Evolutionary conservation across 2,113 vertebrate genomes (phyloP).

Genomic region (Trichomycterus rosablanca): DNA sequence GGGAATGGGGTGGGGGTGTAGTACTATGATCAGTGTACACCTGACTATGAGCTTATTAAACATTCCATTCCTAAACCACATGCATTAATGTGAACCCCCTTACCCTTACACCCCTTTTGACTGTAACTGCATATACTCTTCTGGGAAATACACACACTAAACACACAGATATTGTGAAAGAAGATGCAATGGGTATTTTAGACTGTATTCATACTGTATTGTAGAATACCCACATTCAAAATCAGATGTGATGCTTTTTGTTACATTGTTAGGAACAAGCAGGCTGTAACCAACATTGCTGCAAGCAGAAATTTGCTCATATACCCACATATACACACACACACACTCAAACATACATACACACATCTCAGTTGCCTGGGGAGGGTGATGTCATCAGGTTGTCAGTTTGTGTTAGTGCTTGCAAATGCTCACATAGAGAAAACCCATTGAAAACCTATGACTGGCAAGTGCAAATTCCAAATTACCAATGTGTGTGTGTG

Average conservation of each 20-base stretch:
- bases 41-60: too few relatives aligned
- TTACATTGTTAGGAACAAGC: constrained; percentile 7
- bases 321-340: constrained; percentile 16
- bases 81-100: too few relatives aligned
- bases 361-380: constrained; percentile 32
- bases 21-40: too few relatives aligned
- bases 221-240: constrained; percentile 10
- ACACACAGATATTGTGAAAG: too few relatives aligned
- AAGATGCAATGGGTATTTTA: too few relatives aligned
- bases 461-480: constrained; percentile 8
- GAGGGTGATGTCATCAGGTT: constrained; percentile 67
- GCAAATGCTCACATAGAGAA: constrained; percentile 54
- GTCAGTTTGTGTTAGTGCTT: constrained; percentile 63
- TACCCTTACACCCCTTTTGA: too few relatives aligned
- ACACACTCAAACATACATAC: constrained; percentile 25
- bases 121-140: too few relatives aligned
- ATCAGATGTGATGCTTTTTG: constrained; percentile 21
- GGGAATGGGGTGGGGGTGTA: too few relatives aligned
- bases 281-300: constrained; percentile 20
- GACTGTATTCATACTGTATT: too few relatives aligned
- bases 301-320: constrained; percentile 4
- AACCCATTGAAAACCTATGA: constrained; percentile 39
- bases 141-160: too few relatives aligned
- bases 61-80: too few relatives aligned
- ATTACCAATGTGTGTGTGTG: constrained; percentile 24